Evolutionary conservation across 2,888 invertebrate species (phyloP), one percentile per base, ranked within the genome.

Genomic region (Drosophila anomelani): DNA sequence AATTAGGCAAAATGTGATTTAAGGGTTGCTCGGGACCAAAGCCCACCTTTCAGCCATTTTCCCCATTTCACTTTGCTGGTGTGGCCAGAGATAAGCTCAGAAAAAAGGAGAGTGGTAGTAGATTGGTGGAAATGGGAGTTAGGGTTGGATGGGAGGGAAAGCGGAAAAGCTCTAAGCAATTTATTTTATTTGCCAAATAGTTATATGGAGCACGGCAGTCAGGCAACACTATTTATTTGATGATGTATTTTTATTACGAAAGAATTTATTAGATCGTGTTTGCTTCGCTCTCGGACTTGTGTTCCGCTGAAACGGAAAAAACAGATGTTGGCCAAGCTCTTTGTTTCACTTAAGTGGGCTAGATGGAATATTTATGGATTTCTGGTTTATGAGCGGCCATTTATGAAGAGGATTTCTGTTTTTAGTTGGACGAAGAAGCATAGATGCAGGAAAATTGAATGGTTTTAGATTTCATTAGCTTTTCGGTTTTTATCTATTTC

Each of bases 1-100:
- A 90, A 90, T 90, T 90, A 91, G 91, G 89, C 90, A 89, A 85
- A 85, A 85, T 85, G 89, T 85, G 85, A 85, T 85, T 85, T 89
- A 89, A 85, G 85, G 85, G 89, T 85, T 85, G 85, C 74, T 82
- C 36, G 36, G 38, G 55, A 56, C 49, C 56, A 43, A 6, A 49
- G 38, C 55, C 39, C 39, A 29, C 55, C 29, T 49, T 44, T 10
- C 23, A 46, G 44, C 56, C 64, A 49, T 53, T 36, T 23, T 26
- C 41, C 57, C 58, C 44, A 43, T 62, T 53, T 66, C 44, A 46
- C 53, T 71, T 66, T 64, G 67, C 75, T 79, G 74, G 75, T 71
- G 74, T 74, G 85, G 77, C 86, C 82, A 85, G 83, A 75, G 82
- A 82, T 82, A 88, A 82, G 82, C 82, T 64, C 39, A 34, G 66